Conservation (phyloP, 1,140 invertebrate species). For the Brachionus manjavacas region DNA sequence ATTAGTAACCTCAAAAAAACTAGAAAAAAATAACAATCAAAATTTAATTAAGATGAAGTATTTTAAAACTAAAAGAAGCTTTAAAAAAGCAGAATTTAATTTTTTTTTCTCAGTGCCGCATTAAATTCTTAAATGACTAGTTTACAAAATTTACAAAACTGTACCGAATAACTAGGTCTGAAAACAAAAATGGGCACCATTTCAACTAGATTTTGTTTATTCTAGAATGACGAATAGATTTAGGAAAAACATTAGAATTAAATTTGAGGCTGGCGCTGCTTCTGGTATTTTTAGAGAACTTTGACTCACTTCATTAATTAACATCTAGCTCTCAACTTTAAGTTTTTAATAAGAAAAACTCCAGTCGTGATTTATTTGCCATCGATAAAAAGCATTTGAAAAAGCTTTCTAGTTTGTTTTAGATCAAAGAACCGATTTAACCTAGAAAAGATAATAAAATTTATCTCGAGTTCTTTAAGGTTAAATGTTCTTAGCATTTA, state of each 20-base stretch:
- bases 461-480: slow-evolving; percentile 5
- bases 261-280: neutral
- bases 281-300: neutral
- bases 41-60: slow-evolving; percentile 21
- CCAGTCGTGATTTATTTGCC: neutral
- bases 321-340: neutral
- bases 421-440: neutral
- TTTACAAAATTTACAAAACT: neutral
- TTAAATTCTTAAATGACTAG: neutral
- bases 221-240: neutral
- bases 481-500: neutral
- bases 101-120: neutral
- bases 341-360: neutral
- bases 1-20: slow-evolving; percentile 19
- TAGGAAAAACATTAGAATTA: neutral
- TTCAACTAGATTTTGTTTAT: neutral
- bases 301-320: neutral
- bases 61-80: neutral
- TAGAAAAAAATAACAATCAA: slow-evolving; percentile 1
- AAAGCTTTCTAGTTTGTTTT: neutral
- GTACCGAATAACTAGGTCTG: neutral
- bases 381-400: neutral
- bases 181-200: neutral
- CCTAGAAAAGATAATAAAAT: neutral
- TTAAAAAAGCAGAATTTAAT: neutral